These are phyloP conservation scores for Hymenopus coronatus DNA, from an alignment of 2,888 invertebrate species.

Conservation along the genomic window DNA sequence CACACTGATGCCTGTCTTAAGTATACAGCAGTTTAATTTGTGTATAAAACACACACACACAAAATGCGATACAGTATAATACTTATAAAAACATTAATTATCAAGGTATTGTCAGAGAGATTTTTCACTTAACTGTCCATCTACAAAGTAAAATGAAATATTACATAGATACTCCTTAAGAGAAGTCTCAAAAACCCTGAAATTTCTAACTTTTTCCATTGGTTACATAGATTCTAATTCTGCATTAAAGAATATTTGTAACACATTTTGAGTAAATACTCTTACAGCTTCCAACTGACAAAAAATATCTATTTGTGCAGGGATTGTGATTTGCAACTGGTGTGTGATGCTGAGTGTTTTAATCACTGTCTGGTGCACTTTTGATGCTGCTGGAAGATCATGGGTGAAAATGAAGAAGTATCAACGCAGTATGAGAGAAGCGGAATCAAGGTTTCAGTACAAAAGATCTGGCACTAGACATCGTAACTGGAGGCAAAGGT, in stretches of 20 bases:
- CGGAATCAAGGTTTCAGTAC: slow-evolving; percentile 72
- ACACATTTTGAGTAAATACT: background rate
- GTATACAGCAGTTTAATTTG: too few species aligned
- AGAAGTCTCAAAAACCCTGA: too few species aligned
- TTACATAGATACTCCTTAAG: too few species aligned
- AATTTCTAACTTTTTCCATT: too few species aligned
- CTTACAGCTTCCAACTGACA: background rate
- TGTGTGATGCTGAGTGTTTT: slow-evolving; percentile 67
- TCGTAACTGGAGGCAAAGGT: slow-evolving; percentile 83
- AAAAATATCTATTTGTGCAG: slow-evolving; percentile 49
- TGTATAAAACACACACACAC: too few species aligned
- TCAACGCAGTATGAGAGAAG: slow-evolving; percentile 75
- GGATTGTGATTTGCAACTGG: slow-evolving; percentile 76
- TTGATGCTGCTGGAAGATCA: slow-evolving; percentile 81
- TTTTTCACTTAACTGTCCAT: too few species aligned
- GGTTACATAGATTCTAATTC: background rate
- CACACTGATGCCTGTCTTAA: too few species aligned
- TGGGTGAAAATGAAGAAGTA: slow-evolving; percentile 90
- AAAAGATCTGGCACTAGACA: slow-evolving; percentile 73
- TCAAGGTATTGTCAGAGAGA: too few species aligned
- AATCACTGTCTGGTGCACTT: slow-evolving; percentile 81
- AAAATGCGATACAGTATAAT: too few species aligned
- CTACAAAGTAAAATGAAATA: too few species aligned
- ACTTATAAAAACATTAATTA: too few species aligned
- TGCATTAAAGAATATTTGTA: background rate